Evolutionary conservation across 2,797 vertebrate genomes (phyloP), one percentile per base, ranked within the genome.

Genomic region (Sandelia bainsii): DNA sequence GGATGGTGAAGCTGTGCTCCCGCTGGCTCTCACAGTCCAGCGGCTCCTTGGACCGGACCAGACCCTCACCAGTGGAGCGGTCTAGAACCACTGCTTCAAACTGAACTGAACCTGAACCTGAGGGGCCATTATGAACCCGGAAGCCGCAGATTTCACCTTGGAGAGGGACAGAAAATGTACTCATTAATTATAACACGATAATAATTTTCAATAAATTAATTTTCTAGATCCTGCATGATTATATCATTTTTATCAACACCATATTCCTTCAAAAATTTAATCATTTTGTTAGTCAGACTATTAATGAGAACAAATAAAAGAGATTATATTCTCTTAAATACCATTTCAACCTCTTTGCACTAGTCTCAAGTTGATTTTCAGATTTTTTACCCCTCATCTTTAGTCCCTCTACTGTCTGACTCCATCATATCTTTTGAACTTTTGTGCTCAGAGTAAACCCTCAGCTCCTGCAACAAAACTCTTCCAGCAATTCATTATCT

Each of bases 1-100:
- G 98, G 92, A 99, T 98, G 87, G 98, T 99, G 84, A 99, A 99
- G 23, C 96, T 98, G 93, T 99, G 98, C 59, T 99, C 98, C 71
- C 97, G 95, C 80, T 98, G 98, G 29, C 96, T 97, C 89, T 99
- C 98, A 1, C 98, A 99, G 86, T 99, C 98, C 93, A 99, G 95
- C 0, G 97, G 97, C 69, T 97, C 97, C 85, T 99, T 99, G 68
- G 98, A 97, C 23, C 97, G 95, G 75, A 99, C 97, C 86, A 99
- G 92, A 12, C 98, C 98, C 83, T 99, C 98, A 0, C 98, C 98
- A 0, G 98, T 99, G 12, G 97, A 96, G 79, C 98, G 97, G 91
- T 99, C 98, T 90, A 99, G 91, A 79, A 99, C 98, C 81, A 99
- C 97, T 0, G 97, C 98, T 89, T 99, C 98, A 76, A 99, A 99